Evolutionary conservation across 2,888 invertebrate species (phyloP), one percentile per base, ranked within the genome.

Genomic region (Electrophaes corylata): DNA sequence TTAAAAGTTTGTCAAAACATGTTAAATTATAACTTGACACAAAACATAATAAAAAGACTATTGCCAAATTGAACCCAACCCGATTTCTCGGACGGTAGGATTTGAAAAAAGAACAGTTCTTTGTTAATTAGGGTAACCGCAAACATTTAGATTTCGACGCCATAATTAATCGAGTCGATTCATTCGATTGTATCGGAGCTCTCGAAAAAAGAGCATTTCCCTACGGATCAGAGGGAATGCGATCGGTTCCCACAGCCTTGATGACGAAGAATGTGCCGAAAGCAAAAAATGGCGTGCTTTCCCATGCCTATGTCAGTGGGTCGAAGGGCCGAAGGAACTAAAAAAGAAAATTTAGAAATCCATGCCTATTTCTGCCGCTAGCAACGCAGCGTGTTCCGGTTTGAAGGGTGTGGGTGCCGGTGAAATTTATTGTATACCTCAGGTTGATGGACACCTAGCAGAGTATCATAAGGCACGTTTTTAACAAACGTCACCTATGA

Each of bases 231-330:
- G 66, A 72, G 65, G 59, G 89, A 88, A 91, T 90, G 85, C 81
- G 75, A 88, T 88, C 83, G 87, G 88, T 90, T 91, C 91, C 88
- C 91, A 91, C 84, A 88, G 79, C 85, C 86, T 86, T 86, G 88
- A 78, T 72, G 79, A 74, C 70, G 69, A 83, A 80, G 84, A 83
- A 83, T 86, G 78, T 81, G 78, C 79, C 81, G 79, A 79, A 75
- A 73, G 78, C 87, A 91, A 91, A 91, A 91, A 90, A 79, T 80
- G 66, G 82, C 83, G 71, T 72, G 81, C 88, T 91, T 88, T 91
- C 91, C 88, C 90, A 91, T 86, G 86, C 79, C 78, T 69, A 78
- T 79, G 81, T 76, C 84, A 81, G 76, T 68, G 71, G 71, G 69
- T 57, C 73, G 57, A 61, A 65, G 75, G 78, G 77, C 49, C 72